phyloP scores from a whole-genome alignment of 2,113 vertebrate species.

The Spilogale gracilis region DNA sequence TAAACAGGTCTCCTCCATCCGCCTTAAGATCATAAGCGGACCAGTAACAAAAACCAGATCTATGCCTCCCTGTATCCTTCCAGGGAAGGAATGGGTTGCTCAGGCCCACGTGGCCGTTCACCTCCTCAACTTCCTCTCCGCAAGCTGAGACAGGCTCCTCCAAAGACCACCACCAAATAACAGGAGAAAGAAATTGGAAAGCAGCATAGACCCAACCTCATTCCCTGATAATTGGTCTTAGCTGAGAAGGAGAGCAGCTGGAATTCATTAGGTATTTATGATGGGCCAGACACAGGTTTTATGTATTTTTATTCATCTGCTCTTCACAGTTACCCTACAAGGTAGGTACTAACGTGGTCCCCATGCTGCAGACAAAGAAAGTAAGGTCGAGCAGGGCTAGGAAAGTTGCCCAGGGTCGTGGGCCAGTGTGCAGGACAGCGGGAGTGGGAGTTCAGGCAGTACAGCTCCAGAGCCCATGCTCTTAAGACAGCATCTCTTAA shows the following conservation, averaged over 20 bases:
- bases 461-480: background rate
- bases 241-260: background rate
- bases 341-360: background rate
- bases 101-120: fast-evolving
- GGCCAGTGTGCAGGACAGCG: background rate
- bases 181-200: background rate
- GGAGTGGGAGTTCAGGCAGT: background rate
- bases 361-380: background rate
- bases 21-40: background rate
- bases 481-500: background rate
- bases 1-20: too few species aligned
- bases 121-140: too few species aligned
- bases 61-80: background rate
- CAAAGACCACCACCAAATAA: background rate
- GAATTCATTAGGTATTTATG: background rate
- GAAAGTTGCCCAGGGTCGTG: background rate
- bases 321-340: background rate
- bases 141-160: background rate
- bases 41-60: background rate
- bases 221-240: background rate
- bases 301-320: background rate
- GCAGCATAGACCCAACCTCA: background rate
- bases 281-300: background rate
- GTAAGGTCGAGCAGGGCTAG: background rate
- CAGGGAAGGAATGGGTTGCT: background rate